Percentiles rank a stretch among this genome's conserved stretches.
Conservation (phyloP, 2,113 vertebrate species). For the Cygnus buccinator region DNA sequence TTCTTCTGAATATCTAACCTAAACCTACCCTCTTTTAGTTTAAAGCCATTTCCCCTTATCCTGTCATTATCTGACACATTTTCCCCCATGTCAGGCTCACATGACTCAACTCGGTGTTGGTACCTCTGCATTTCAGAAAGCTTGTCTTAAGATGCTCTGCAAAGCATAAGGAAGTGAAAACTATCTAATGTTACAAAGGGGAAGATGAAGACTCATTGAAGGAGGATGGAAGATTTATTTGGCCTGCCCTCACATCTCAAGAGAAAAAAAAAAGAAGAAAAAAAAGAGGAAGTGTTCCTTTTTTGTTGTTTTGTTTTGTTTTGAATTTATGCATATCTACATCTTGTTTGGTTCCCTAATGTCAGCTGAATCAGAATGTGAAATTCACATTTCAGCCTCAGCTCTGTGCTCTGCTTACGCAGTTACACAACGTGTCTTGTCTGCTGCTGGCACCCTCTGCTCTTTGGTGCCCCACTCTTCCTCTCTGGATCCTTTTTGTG, state of each 20-base stretch:
- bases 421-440: too few relatives aligned
- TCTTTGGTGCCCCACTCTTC: fast-evolving
- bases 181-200: not conserved
- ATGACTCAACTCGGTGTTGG: not conserved
- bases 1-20: too few relatives aligned
- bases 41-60: too few relatives aligned
- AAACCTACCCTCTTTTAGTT: too few relatives aligned
- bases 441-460: not conserved
- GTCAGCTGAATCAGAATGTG: not conserved
- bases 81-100: not conserved
- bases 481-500: not conserved
- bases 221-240: not conserved
- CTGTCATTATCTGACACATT: too few relatives aligned
- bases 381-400: not conserved
- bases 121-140: not conserved
- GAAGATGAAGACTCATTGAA: not conserved
- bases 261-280: too few relatives aligned
- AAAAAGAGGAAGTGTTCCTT: too few relatives aligned
- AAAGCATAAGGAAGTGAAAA: not conserved
- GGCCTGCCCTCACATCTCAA: not conserved
- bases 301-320: not conserved
- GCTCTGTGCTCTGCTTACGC: not conserved
- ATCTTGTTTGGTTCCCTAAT: not conserved
- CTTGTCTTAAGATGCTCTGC: not conserved
- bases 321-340: not conserved